Conservation (phyloP, 1,140 invertebrate genomes). For the Trachymyrmex cornetzi region DNA sequence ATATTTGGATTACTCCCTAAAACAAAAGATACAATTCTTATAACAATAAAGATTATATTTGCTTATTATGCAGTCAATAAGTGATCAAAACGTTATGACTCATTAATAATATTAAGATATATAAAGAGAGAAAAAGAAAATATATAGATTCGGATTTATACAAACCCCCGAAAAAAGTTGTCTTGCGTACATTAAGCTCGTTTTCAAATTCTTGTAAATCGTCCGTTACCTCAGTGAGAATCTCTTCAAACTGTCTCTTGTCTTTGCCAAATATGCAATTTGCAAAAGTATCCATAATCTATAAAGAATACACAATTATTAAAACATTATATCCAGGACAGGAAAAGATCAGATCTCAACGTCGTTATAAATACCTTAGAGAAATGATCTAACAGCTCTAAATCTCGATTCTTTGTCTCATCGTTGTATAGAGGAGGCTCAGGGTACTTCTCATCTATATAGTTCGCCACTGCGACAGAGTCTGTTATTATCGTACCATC, state of each 20-base stretch:
- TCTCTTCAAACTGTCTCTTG: slow-evolving; percentile 73
- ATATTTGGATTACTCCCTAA: slow-evolving; percentile 74
- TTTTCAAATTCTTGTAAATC: slow-evolving; percentile 79
- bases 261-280: slow-evolving; percentile 79
- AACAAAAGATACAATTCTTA: not conserved
- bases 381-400: slow-evolving; percentile 85
- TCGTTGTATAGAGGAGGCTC: slow-evolving; percentile 85
- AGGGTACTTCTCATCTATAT: slow-evolving; percentile 88
- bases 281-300: slow-evolving; percentile 77
- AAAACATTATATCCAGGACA: not conserved
- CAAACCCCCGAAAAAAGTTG: slow-evolving; percentile 79
- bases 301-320: slow-evolving; percentile 25
- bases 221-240: slow-evolving; percentile 74
- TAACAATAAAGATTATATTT: not conserved
- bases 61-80: not conserved
- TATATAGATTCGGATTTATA: not conserved
- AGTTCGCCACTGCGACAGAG: slow-evolving; percentile 87
- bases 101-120: not conserved
- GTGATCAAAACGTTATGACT: not conserved
- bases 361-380: slow-evolving; percentile 77
- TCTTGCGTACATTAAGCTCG: slow-evolving; percentile 77
- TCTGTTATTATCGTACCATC: slow-evolving; percentile 86
- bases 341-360: not conserved
- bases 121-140: not conserved
- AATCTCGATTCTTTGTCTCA: slow-evolving; percentile 84